Conservation (phyloP, 2,113 vertebrate species). For the Cariama cristata region DNA sequence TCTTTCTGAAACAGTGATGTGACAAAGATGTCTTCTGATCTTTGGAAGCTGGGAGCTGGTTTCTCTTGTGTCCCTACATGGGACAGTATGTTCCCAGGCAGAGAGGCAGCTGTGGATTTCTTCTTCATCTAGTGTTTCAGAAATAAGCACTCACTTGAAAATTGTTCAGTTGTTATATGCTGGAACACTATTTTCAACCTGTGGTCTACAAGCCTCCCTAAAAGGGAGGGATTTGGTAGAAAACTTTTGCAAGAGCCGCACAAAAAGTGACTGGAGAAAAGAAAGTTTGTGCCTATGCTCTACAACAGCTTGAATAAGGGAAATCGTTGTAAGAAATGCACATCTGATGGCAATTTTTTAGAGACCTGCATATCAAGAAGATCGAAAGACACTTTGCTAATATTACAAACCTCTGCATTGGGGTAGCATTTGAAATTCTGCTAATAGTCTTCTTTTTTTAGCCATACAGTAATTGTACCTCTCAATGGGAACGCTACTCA, state of each 20-base stretch:
- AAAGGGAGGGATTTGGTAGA: not conserved
- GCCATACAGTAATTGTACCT: conserved; percentile 16
- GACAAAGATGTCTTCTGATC: not conserved
- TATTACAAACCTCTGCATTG: conserved; percentile 11
- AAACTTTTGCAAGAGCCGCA: not conserved
- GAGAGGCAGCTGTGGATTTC: not conserved
- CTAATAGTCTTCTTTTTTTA: conserved; percentile 25
- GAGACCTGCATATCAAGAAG: not conserved
- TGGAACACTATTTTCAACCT: not conserved
- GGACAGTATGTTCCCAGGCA: not conserved
- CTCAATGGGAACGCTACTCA: not conserved
- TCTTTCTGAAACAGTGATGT: not conserved
- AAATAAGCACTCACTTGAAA: not conserved
- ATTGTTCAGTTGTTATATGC: not conserved
- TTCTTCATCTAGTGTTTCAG: not conserved
- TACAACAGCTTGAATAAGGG: not conserved
- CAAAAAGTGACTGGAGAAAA: not conserved
- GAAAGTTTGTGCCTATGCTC: not conserved
- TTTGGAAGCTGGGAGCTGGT: not conserved
- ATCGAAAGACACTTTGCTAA: conserved; percentile 14
- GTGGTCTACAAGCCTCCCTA: not conserved
- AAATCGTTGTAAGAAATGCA: not conserved
- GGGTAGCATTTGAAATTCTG: conserved; percentile 10
- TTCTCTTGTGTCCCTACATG: not conserved
- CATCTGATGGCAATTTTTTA: not conserved